Evolutionary conservation across 2,113 vertebrate species (phyloP).

Genomic region (Larimichthys crocea): DNA sequence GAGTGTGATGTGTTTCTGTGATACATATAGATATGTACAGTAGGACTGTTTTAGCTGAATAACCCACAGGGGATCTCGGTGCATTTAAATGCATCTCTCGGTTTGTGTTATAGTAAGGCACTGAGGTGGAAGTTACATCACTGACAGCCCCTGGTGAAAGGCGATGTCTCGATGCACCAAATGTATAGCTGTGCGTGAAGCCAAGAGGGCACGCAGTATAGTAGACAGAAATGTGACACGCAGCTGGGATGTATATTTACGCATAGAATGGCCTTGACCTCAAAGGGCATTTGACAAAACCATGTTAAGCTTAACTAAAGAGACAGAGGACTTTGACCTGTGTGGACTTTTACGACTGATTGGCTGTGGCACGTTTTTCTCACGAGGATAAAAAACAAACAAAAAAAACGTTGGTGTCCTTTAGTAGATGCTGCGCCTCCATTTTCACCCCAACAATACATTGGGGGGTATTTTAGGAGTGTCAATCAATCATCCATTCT

Average conservation of each 20-base stretch:
- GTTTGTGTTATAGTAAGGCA: constrained; percentile 16
- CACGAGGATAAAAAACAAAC: constrained; percentile 45
- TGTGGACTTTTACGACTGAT: background rate
- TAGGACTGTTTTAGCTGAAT: background rate
- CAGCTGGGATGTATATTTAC: constrained; percentile 30
- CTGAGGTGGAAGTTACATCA: constrained; percentile 54
- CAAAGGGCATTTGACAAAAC: constrained; percentile 21
- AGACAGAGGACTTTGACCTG: constrained; percentile 6
- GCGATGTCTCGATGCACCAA: constrained; percentile 71
- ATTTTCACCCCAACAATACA: constrained; percentile 55
- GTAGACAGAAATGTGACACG: constrained; percentile 21
- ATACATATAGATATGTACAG: constrained; percentile 22
- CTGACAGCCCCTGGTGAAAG: constrained; percentile 42
- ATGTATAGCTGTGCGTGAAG: constrained; percentile 45
- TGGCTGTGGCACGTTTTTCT: constrained; percentile 40
- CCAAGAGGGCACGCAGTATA: constrained; percentile 28
- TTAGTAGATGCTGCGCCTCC: constrained; percentile 40
- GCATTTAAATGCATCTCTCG: constrained; percentile 23
- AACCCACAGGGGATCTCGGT: background rate
- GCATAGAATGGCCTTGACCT: constrained; percentile 35
- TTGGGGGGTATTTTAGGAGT: constrained; percentile 46
- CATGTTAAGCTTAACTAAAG: constrained; percentile 1
- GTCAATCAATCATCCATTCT: constrained; percentile 60
- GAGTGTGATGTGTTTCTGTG: constrained; percentile 3
- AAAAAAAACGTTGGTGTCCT: background rate